These are phyloP conservation scores for Pseudanteris insignis DNA, from an alignment of 2,888 invertebrate species.

Conservation along the genomic window DNA sequence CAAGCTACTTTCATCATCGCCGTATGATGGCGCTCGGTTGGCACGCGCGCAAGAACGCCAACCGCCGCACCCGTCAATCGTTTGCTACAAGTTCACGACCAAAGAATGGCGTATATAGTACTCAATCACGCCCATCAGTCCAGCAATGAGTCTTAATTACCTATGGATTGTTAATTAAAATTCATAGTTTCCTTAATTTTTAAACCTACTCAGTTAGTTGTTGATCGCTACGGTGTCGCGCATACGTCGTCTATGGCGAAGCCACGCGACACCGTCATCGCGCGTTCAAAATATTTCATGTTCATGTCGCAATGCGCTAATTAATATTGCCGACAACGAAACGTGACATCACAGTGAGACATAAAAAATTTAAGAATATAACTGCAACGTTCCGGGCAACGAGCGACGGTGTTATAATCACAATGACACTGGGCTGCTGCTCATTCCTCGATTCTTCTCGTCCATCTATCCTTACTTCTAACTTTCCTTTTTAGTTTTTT, in stretches of 20 bases:
- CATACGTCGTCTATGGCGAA: too few species aligned
- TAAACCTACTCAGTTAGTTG: conserved; percentile 48
- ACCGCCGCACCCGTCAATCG: conserved; percentile 23
- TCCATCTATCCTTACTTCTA: too few species aligned
- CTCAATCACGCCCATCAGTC: conserved; percentile 61
- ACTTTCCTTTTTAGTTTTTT: neutral
- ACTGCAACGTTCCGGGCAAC: conserved; percentile 35
- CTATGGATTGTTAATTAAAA: conserved; percentile 50
- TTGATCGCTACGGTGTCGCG: conserved; percentile 47
- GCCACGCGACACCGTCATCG: conserved; percentile 26
- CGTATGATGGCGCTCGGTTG: conserved; percentile 13
- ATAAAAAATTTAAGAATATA: conserved; percentile 29
- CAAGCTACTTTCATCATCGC: conserved; percentile 7
- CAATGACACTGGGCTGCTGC: conserved; percentile 38
- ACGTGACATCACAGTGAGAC: conserved; percentile 28
- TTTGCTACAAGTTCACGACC: conserved; percentile 23
- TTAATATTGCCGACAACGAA: too few species aligned
- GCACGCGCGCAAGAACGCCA: too few species aligned
- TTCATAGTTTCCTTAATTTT: conserved; percentile 25
- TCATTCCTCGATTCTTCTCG: too few species aligned
- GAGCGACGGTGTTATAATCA: conserved; percentile 43
- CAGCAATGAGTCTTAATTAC: conserved; percentile 53
- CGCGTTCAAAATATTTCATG: conserved; percentile 9
- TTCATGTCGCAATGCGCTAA: too few species aligned
- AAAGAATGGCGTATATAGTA: conserved; percentile 41